These are phyloP conservation scores for Apostichopus japonicus DNA, from an alignment of 35 echinoderm and acorn worm species.

Conservation along the genomic window DNA sequence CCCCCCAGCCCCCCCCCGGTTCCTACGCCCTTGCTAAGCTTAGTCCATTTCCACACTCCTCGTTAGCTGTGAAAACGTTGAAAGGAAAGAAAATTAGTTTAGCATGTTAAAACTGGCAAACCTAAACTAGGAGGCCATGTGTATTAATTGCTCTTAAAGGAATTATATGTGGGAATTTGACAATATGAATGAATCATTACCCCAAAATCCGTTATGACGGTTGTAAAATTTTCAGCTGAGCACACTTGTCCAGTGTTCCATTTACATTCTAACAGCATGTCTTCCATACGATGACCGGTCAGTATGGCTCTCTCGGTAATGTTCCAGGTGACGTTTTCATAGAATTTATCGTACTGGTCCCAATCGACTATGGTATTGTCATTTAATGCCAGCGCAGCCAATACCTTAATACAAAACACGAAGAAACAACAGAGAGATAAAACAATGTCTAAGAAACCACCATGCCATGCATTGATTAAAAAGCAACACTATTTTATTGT, in stretches of 20 bases:
- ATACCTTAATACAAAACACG: not conserved
- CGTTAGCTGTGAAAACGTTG: too few relatives aligned
- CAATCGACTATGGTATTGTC: constrained; percentile 43
- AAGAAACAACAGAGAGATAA: not conserved
- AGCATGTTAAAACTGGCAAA: too few relatives aligned
- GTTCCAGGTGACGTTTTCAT: constrained; percentile 32
- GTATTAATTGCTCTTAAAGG: too few relatives aligned
- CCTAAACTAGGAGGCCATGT: too few relatives aligned
- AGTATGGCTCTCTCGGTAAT: not conserved
- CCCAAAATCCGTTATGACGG: constrained; percentile 44
- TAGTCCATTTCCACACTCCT: too few relatives aligned
- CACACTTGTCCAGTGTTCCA: constrained; percentile 32
- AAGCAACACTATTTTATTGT: too few relatives aligned
- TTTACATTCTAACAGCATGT: constrained; percentile 42
- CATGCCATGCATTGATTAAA: too few relatives aligned
- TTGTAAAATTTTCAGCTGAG: constrained; percentile 23
- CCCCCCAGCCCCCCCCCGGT: too few relatives aligned
- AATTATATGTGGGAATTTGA: too few relatives aligned
- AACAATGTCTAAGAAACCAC: too few relatives aligned
- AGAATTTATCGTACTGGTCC: constrained; percentile 41
- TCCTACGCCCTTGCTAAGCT: too few relatives aligned
- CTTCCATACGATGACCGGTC: constrained; percentile 37
- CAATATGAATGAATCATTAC: not conserved
- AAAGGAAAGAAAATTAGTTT: too few relatives aligned
- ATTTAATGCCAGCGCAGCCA: constrained; percentile 42